Conservation (phyloP, 2,113 vertebrate species). For the Sebastes fasciatus region DNA sequence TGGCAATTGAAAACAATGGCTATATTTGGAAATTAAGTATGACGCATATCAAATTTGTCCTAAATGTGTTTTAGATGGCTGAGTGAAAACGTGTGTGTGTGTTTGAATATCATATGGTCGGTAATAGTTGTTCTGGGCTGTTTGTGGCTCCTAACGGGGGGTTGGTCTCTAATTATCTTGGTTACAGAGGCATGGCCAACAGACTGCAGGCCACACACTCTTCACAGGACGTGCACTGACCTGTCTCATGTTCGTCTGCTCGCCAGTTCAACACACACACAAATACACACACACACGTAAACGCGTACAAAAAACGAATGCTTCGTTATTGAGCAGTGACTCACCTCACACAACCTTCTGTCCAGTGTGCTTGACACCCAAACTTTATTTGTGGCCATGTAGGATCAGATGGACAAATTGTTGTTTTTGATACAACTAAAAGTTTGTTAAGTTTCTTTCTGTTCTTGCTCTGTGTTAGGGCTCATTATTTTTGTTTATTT, state of each 20-base stretch:
- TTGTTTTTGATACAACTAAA: neutral
- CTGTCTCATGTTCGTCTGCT: constrained; percentile 76
- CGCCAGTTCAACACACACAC: constrained; percentile 28
- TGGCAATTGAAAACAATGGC: constrained; percentile 12
- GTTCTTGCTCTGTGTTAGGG: neutral
- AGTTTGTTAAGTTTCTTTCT: neutral
- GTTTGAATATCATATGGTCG: constrained; percentile 58
- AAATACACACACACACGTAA: neutral
- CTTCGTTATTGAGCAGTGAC: constrained; percentile 31
- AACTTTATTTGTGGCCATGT: constrained; percentile 6
- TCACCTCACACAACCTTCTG: constrained; percentile 25
- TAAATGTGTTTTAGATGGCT: constrained; percentile 37
- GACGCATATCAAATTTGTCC: constrained; percentile 14
- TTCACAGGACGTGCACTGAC: constrained; percentile 77
- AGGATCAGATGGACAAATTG: neutral
- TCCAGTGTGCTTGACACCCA: neutral
- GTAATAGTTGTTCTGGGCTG: constrained; percentile 60
- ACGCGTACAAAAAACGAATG: neutral
- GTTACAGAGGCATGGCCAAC: constrained; percentile 82
- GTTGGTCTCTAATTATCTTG: constrained; percentile 78
- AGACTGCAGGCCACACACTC: constrained; percentile 77
- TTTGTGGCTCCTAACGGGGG: constrained; percentile 77
- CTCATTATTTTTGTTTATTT: neutral
- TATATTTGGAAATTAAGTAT: constrained; percentile 41
- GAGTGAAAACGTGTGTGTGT: constrained; percentile 14